Evolutionary conservation across 2,888 invertebrate genomes (phyloP).

Genomic region (Sinelater perroti): DNA sequence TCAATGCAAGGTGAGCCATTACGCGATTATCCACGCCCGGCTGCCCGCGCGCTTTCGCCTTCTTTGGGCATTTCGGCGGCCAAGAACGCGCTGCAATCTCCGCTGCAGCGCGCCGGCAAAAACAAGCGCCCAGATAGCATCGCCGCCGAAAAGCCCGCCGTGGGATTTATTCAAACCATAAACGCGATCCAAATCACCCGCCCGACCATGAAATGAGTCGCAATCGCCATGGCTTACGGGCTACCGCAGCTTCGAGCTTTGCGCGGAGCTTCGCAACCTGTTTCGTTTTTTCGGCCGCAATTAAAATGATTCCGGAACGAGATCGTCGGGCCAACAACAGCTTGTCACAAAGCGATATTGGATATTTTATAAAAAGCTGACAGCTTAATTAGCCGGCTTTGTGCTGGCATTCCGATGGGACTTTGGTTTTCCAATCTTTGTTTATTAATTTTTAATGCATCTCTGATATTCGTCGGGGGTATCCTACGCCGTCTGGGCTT

Average conservation of each 20-base stretch:
- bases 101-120: too few relatives aligned
- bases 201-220: conserved; percentile 17
- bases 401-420: conserved; percentile 5
- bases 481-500: too few relatives aligned
- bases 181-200: conserved; percentile 9
- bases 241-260: background rate
- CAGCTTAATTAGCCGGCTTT: conserved; percentile 17
- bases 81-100: too few relatives aligned
- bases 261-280: conserved; percentile 6
- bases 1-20: too few relatives aligned
- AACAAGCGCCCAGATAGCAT: too few relatives aligned
- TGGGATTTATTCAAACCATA: conserved; percentile 4
- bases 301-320: conserved; percentile 17
- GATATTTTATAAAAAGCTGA: conserved; percentile 19
- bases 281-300: conserved; percentile 6
- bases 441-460: conserved; percentile 8
- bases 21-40: too few relatives aligned
- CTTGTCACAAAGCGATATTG: conserved; percentile 17
- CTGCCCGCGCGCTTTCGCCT: too few relatives aligned
- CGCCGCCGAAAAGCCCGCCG: too few relatives aligned
- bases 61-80: too few relatives aligned
- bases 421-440: conserved; percentile 1
- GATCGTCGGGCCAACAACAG: conserved; percentile 14
- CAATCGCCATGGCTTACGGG: conserved; percentile 1
- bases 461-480: too few relatives aligned